Base-by-base conservation (phyloP, 53 echinoderm and acorn worm genomes). In the Patiria pectinifera region DNA sequence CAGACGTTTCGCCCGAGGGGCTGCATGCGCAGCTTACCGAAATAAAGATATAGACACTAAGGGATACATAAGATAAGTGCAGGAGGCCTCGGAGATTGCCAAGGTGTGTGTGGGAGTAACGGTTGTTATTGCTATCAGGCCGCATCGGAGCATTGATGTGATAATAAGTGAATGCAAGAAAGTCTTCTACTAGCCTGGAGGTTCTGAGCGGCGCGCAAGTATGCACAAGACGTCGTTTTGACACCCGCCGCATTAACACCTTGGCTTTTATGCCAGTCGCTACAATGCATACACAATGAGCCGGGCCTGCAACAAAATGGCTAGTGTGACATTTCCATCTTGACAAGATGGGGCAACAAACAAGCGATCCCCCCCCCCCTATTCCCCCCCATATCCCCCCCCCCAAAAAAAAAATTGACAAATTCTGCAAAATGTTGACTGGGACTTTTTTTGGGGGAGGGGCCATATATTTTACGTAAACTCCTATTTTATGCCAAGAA, bases 61-160 rank as follows among this genome's bases (percentile, higher is more conserved):
- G 48, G 14, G 25, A 62, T 45, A 26, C 62, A 26, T 53, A 53
- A 53, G 78, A 77, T 78, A 88, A 62, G 35, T 60, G 78, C 60
- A 88, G 14, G 11, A 77, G 60, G 45, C 88, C 78, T 78, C 21
- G 6, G 88, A 78, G 88, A 88, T 59, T 78, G 16, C 11, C 35
- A 59, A 77, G 62, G 88, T 88, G 88, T 88, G 88, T 78, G 78
- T 62, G 88, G 62, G 78, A 77, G 62, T 61, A 77, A 88, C 78
- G 19, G 60, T 53, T 78, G 78, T 88, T 88, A 88, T 77, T 88
- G 88, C 88, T 82, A 59, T 22, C 26, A 26, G 58, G n/a, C 77
- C 59, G 77, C 78, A 88, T 60, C 21, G 19, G 62, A 78, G 88
- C 86, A 75, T 48, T 86, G 74, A 86, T 74, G 86, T 74, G 75